A percentile compares a stretch with the other conserved stretches of the same genome.
phyloP scores from a whole-genome alignment of 2,888 invertebrate genomes.

The Drosophila nigritarsus region DNA sequence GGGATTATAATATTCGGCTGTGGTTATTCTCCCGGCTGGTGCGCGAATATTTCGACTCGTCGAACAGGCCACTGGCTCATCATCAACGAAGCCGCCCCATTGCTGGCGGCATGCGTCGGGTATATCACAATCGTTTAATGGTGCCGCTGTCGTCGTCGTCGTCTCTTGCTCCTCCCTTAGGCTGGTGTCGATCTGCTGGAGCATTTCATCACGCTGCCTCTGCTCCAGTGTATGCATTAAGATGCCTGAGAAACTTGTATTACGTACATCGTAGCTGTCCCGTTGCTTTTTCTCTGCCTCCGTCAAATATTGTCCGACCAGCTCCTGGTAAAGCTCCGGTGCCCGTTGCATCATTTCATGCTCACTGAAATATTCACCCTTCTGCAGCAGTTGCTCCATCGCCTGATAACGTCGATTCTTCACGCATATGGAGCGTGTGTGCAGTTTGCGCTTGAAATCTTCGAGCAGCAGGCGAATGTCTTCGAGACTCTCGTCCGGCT shows the following conservation, averaged over 20 bases:
- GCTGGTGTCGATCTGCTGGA: slow-evolving; percentile 78
- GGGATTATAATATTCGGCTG: slow-evolving; percentile 69
- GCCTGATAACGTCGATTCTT: slow-evolving; percentile 94
- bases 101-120: slow-evolving; percentile 82
- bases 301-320: slow-evolving; percentile 94
- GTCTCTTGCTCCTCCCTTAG: slow-evolving; percentile 1
- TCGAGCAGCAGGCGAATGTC: slow-evolving; percentile 88
- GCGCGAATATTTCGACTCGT: slow-evolving; percentile 47
- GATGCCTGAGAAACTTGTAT: slow-evolving; percentile 89
- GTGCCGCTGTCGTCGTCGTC: background rate
- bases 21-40: slow-evolving; percentile 31
- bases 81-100: slow-evolving; percentile 87
- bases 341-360: slow-evolving; percentile 96
- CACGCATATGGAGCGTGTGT: slow-evolving; percentile 86
- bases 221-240: slow-evolving; percentile 93
- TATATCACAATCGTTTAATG: slow-evolving; percentile 76
- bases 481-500: slow-evolving; percentile 84
- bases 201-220: slow-evolving; percentile 88
- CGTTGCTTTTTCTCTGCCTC: slow-evolving; percentile 90
- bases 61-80: slow-evolving; percentile 80
- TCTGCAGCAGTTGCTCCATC: slow-evolving; percentile 88
- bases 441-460: slow-evolving; percentile 87
- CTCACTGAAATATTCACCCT: slow-evolving; percentile 93
- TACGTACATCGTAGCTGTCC: slow-evolving; percentile 87
- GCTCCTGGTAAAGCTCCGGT: slow-evolving; percentile 94